Evolutionary conservation across 2,797 vertebrate genomes (phyloP).

Genomic region (Periophthalmus magnuspinnatus): DNA sequence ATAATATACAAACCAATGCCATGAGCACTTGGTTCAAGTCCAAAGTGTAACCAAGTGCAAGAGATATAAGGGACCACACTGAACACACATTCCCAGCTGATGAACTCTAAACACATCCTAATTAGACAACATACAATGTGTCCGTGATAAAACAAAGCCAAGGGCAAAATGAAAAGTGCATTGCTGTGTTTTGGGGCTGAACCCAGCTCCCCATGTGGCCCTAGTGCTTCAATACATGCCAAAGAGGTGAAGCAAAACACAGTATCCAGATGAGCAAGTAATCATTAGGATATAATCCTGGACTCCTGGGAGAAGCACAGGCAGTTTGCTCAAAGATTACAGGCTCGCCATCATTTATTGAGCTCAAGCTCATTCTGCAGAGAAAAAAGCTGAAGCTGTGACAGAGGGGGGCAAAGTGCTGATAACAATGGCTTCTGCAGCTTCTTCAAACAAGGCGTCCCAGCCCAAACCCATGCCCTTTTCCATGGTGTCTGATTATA

Average conservation of each 20-base stretch:
- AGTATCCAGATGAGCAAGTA: conserved; percentile 78
- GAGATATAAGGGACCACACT: conserved; percentile 6
- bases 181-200: conserved; percentile 56
- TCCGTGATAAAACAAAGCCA: conserved; percentile 60
- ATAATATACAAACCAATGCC: conserved; percentile 16
- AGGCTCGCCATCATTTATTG: conserved; percentile 73
- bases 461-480: conserved; percentile 79
- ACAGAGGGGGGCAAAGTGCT: conserved; percentile 70
- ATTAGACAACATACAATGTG: conserved; percentile 49
- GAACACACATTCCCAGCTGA: conserved; percentile 11
- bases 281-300: conserved; percentile 83
- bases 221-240: conserved; percentile 69
- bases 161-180: conserved; percentile 64
- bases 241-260: conserved; percentile 74
- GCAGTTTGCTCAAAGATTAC: conserved; percentile 80
- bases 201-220: conserved; percentile 54
- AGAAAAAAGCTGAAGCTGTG: conserved; percentile 76
- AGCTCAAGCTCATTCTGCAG: conserved; percentile 75
- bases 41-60: conserved; percentile 4
- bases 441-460: conserved; percentile 78
- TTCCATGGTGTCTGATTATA: conserved; percentile 81
- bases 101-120: conserved; percentile 35
- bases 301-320: conserved; percentile 74
- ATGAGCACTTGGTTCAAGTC: conserved; percentile 23
- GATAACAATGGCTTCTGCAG: conserved; percentile 79